Evolutionary conservation across 2,888 invertebrate species (phyloP).

Genomic region (Papilio protenor): DNA sequence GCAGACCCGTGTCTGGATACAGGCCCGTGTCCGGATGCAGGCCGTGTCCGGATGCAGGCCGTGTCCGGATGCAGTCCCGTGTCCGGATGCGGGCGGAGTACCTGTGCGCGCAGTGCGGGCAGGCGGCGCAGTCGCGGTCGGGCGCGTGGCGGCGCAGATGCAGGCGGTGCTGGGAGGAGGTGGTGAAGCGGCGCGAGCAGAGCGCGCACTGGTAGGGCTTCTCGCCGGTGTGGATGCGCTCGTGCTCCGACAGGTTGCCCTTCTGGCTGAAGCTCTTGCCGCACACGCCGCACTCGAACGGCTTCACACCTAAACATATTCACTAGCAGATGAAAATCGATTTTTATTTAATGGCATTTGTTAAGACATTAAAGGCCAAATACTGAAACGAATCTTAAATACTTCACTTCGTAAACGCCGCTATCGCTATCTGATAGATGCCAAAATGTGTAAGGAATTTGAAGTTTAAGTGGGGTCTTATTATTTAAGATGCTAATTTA

Average conservation of each 20-base stretch:
- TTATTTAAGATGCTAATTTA: no score
- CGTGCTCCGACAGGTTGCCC: conserved; percentile 90
- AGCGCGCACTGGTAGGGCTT: conserved; percentile 89
- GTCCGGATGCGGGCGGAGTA: conserved; percentile 28
- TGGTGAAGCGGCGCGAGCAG: conserved; percentile 89
- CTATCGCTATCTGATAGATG: no score
- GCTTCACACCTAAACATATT: conserved; percentile 80
- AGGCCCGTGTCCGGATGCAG: no score
- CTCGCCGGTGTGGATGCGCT: conserved; percentile 90
- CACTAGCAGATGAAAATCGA: background rate
- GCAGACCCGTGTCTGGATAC: no score
- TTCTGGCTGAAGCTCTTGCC: conserved; percentile 90
- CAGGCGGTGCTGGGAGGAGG: conserved; percentile 88
- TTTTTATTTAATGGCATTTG: background rate
- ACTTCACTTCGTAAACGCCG: no score
- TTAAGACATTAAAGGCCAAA: background rate
- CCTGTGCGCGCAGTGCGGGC: conserved; percentile 57
- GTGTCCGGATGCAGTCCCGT: no score
- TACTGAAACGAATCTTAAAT: no score
- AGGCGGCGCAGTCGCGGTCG: conserved; percentile 67
- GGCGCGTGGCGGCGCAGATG: conserved; percentile 83
- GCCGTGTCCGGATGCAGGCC: no score
- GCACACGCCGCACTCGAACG: conserved; percentile 87
- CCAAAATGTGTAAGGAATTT: no score
- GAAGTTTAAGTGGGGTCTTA: no score